Evolutionary conservation across 2,113 vertebrate genomes (phyloP), one percentile per base, ranked within the genome.

Genomic region (Nerophis ophidion): DNA sequence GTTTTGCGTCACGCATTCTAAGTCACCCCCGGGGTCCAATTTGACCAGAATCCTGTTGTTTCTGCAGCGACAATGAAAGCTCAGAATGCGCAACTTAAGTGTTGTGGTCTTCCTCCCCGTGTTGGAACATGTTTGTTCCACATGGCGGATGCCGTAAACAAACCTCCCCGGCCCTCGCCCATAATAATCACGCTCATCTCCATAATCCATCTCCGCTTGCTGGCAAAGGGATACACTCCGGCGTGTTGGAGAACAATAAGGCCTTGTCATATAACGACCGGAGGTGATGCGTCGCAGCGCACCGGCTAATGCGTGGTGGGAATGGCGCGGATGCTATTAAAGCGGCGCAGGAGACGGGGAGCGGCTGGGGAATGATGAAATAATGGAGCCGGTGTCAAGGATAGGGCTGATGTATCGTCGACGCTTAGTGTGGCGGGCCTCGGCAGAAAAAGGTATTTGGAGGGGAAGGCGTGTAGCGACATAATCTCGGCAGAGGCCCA

Each of bases 321-420:
- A 66, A 63, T 61, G 63, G 38, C 49, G 72, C 50, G 55, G 70
- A 81, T 80, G 80, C 74, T 67, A 84, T 89, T 82, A 83, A 74
- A 11, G 57, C 34, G 19, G 53, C 61, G 52, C 57, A 60, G 70
- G 59, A 65, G 60, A 66, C 46, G 49, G 34, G 57, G 66, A 59
- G 60, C 63, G 57, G 53, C 57, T n/a, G 58, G 54, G 67, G 62
- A 60, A 68, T 36, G 7, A 59, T 38, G 57, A 53, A 62, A 70
- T 80, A 72, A 79, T 66, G 66, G 75, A 71, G 73, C 49, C 42
- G n/a, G 26, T 75, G 72, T 77, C 74, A 61, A 62, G 62, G 52
- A 68, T 58, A 35, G 63, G 35, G 45, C 68, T 85, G 79, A 87
- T 79, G 66, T 53, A 88, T 67, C 54, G 50, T 9, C 14, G 1